Base-by-base conservation (phyloP, 2,113 vertebrate genomes). In the Ovis canadensis region DNA sequence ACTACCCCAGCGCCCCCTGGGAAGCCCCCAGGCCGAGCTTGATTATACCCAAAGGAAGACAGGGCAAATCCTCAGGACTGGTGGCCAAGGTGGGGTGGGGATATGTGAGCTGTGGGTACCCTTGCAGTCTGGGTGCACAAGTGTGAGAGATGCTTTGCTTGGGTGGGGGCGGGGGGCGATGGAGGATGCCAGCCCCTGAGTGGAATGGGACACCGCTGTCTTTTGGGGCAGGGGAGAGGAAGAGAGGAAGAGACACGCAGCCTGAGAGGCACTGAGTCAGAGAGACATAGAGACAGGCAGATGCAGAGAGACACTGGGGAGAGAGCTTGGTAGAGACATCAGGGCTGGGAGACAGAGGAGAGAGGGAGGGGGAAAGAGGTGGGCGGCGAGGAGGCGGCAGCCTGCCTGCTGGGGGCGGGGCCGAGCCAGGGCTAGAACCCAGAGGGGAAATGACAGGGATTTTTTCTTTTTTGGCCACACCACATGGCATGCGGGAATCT, bases 401-500 rank as follows among this genome's bases (percentile, higher is more conserved):
- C 25, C 40, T 7, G 17, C 31, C 36, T 45, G 36, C 19, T 5
- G 4, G 45, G 14, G 52, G 31, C 10, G 33, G 19, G 17, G 19
- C 3, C 40, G 3, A 0, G 21, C 36, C 9, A 4, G 6, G 0
- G 60, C 31, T 0, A 52, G 83, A n/a, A 29, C 27, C 27, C 64
- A 43, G 67, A 36, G 6, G 71, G 71, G 15, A 33, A 50, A 19
- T 45, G 90, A 67, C 31, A 36, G 86, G n/a, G 31, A 31, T 17
- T 33, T 71, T 40, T 71, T 33, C 33, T 17, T 17, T 64, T 36
- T 40, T 12, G 19, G n/a, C n/a, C n/a, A 12, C 10, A 40, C n/a
- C n/a, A 74, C 1, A 1, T 23, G 67, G 36, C n/a, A 74, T 13
- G 5, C 19, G 1, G n/a, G n/a, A 23, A 40, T 74, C 67, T 74